phyloP scores from a whole-genome alignment of 2,797 vertebrate genomes.

The Melanotaenia pygmaea region DNA sequence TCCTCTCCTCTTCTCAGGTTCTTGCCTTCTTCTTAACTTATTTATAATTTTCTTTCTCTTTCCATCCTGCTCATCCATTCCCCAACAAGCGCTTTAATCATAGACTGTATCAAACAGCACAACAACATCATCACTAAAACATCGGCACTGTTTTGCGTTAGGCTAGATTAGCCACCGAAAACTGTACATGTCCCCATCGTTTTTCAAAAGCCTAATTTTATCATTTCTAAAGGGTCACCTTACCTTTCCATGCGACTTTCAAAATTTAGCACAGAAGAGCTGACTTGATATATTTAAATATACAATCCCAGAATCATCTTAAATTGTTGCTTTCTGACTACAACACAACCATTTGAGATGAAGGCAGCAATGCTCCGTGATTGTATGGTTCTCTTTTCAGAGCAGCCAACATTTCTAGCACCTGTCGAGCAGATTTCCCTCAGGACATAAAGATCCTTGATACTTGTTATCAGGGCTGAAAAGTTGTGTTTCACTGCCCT shows the following conservation, averaged over 20 bases:
- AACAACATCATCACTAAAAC: slow-evolving; percentile 22
- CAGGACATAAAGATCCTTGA: background rate
- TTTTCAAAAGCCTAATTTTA: background rate
- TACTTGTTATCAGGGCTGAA: slow-evolving; percentile 6
- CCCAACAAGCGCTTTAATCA: slow-evolving; percentile 77
- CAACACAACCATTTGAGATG: slow-evolving; percentile 5
- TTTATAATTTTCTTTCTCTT: slow-evolving; percentile 20
- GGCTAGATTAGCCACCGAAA: background rate
- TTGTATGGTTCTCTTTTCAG: slow-evolving; percentile 1
- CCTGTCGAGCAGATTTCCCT: background rate
- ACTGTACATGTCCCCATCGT: background rate
- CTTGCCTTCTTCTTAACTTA: slow-evolving; percentile 27
- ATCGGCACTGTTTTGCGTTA: background rate
- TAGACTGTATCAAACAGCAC: slow-evolving; percentile 76
- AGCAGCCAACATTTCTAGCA: background rate
- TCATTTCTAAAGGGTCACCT: background rate
- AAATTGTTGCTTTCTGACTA: background rate
- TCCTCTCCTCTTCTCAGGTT: slow-evolving; percentile 2
- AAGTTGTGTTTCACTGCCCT: background rate
- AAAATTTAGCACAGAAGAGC: slow-evolving; percentile 1
- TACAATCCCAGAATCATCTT: background rate
- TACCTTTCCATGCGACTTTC: background rate
- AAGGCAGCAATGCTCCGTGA: background rate
- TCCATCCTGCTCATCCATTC: slow-evolving; percentile 38
- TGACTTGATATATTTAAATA: background rate